A percentile compares a stretch with the other conserved stretches of the same genome.
These are phyloP conservation scores for Thera obeliscata DNA, from an alignment of 2,888 invertebrate genomes.

Conservation along the genomic window DNA sequence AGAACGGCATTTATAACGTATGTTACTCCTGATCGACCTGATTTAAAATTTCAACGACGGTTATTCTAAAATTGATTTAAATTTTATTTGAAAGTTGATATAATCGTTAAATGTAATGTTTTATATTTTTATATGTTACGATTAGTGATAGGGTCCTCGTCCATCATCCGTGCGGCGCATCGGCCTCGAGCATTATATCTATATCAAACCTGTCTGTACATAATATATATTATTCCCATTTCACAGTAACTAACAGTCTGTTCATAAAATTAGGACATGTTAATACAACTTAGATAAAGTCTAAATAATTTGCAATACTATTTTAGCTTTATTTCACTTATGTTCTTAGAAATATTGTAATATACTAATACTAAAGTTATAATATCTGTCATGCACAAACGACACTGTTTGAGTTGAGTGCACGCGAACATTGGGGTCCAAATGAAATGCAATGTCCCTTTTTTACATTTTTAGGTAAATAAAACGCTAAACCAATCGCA, in stretches of 20 bases:
- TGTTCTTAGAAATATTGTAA: conserved; percentile 10
- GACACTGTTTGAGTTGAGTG: conserved; percentile 2
- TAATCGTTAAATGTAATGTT: conserved; percentile 32
- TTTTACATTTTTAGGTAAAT: conserved; percentile 8
- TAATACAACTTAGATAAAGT: conserved; percentile 21
- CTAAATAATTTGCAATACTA: conserved; percentile 27
- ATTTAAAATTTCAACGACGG: conserved; percentile 30
- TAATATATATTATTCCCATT: background rate
- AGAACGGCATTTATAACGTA: conserved; percentile 29
- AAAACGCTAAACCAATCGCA: conserved; percentile 13
- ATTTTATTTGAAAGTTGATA: conserved; percentile 32
- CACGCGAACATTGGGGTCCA: conserved; percentile 28
- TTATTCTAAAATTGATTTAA: conserved; percentile 25
- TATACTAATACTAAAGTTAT: conserved; percentile 8
- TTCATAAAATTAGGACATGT: background rate
- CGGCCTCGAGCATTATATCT: background rate
- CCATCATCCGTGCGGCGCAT: background rate
- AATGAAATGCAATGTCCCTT: conserved; percentile 19
- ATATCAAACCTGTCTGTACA: conserved; percentile 8
- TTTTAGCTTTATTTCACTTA: conserved; percentile 25
- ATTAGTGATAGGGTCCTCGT: conserved; percentile 10
- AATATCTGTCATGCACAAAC: conserved; percentile 15
- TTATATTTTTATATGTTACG: conserved; percentile 34
- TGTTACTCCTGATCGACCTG: conserved; percentile 17
- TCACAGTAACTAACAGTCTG: background rate